Evolutionary conservation across 1,140 invertebrate species (phyloP), one percentile per base, ranked within the genome.

Genomic region (Lepeophtheirus salmonis): DNA sequence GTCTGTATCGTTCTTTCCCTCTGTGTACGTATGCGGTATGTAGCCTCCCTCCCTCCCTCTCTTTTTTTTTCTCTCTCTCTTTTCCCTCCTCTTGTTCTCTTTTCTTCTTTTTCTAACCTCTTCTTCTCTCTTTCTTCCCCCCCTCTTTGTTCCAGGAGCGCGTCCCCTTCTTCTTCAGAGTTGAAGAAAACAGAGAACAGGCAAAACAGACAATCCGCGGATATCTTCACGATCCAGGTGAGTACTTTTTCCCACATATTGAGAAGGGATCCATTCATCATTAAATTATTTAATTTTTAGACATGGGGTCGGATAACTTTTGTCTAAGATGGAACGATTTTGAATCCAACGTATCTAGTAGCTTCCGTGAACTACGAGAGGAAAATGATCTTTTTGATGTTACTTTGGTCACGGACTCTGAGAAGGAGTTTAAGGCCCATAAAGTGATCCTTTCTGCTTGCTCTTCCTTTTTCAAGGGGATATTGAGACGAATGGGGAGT

Each of bases 381-480:
- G 57, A 60, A 24, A 51, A 20, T 2, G 57, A 60, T 50, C 30
- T 60, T 21, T 60, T 60, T 22, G 57, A 60, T 41, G 57, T 60
- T 14, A 52, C 57, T 10, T 21, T 60, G n/a, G 57, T 41, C 6
- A 41, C 30, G n/a, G 30, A 41, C 30, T 41, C 30, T n/a, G 30
- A 41, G 30, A 41, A 41, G 30, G 30, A 41, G 30, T 41, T 91
- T 69, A 86, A 88, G 70, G 87, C 87, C 65, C 81, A 83, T 66
- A 82, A 82, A 74, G 77, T 83, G 51, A 79, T 83, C 65, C 69
- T 83, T 3, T 81, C 81, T 4, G 81, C 81, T 2, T 82, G 81
- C 64, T 83, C 80, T 70, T 77, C 79, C 3, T 80, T 82, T 66
- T 83, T 83, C 68, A 77, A 74, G 65, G 84, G 79, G 71, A 82